phyloP scores from a whole-genome alignment of 2,797 vertebrate genomes.

The Odontamblyopus lacepedii region DNA sequence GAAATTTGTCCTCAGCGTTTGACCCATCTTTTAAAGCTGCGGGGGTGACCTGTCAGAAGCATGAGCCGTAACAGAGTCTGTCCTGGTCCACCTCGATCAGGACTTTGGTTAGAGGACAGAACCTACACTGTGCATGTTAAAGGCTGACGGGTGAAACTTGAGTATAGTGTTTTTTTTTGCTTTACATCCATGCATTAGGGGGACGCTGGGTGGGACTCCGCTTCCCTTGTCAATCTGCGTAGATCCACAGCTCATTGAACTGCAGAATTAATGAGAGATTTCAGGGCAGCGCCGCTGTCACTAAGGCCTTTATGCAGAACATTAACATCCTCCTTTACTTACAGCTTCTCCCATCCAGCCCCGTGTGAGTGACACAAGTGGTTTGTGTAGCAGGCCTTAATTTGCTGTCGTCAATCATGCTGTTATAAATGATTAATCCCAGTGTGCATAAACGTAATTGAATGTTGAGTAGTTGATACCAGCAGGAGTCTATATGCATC shows the following conservation, averaged over 20 bases:
- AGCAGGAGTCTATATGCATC: background rate
- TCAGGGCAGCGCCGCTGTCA: conserved; percentile 53
- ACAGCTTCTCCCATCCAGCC: conserved; percentile 31
- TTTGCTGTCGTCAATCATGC: conserved; percentile 18
- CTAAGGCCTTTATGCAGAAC: conserved; percentile 59
- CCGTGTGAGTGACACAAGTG: conserved; percentile 46
- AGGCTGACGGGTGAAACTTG: no score
- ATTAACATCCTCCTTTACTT: conserved; percentile 53
- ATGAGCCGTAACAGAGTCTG: no score
- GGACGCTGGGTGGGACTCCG: conserved; percentile 50
- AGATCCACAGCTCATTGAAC: conserved; percentile 72
- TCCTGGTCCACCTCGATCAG: no score
- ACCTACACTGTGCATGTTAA: no score
- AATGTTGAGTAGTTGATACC: conserved; percentile 29
- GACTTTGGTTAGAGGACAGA: no score
- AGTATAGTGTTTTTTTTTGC: background rate
- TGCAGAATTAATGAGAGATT: conserved; percentile 76
- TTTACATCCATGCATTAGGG: conserved; percentile 39
- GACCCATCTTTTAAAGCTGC: no score
- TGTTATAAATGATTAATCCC: conserved; percentile 64
- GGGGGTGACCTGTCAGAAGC: no score
- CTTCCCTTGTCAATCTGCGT: conserved; percentile 65
- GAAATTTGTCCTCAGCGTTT: no score
- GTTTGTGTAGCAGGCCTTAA: conserved; percentile 33
- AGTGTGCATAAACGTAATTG: conserved; percentile 57